These are phyloP conservation scores for Cottoperca gobio DNA, from an alignment of 2,797 vertebrate species.

Conservation along the genomic window DNA sequence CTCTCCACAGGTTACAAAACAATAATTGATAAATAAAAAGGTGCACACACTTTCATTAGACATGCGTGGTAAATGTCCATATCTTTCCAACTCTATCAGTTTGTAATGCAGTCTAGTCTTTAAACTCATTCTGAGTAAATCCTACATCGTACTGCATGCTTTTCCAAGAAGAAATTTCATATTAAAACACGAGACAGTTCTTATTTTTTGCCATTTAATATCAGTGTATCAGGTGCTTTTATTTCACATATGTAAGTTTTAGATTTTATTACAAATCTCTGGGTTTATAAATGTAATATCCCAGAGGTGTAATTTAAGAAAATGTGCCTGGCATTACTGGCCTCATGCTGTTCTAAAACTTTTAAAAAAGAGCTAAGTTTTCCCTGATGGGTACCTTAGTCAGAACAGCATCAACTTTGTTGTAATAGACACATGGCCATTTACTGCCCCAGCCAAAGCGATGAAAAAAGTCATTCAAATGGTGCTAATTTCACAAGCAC, in stretches of 20 bases:
- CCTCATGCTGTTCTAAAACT: not conserved
- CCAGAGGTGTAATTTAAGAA: not conserved
- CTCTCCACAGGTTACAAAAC: not conserved
- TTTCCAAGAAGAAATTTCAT: not conserved
- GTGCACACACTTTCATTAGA: not conserved
- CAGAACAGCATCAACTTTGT: conserved; percentile 8
- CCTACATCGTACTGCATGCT: not conserved
- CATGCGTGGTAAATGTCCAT: not conserved
- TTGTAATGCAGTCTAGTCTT: not conserved
- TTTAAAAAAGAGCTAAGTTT: not conserved
- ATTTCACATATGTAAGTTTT: not conserved
- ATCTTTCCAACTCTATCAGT: not conserved
- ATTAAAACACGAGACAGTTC: not conserved
- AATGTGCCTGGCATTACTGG: not conserved
- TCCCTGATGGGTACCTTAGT: not conserved
- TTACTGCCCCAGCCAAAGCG: not conserved
- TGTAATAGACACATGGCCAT: not conserved
- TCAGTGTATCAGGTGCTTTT: not conserved
- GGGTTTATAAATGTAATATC: not conserved
- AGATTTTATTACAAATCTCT: not conserved
- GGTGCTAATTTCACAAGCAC: not conserved
- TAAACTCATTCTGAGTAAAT: not conserved
- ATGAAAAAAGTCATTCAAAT: conserved; percentile 20
- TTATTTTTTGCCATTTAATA: not conserved
- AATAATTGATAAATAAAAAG: not conserved